phyloP scores from a whole-genome alignment of 1,140 invertebrate species.

The Diachasmimorpha longicaudata region DNA sequence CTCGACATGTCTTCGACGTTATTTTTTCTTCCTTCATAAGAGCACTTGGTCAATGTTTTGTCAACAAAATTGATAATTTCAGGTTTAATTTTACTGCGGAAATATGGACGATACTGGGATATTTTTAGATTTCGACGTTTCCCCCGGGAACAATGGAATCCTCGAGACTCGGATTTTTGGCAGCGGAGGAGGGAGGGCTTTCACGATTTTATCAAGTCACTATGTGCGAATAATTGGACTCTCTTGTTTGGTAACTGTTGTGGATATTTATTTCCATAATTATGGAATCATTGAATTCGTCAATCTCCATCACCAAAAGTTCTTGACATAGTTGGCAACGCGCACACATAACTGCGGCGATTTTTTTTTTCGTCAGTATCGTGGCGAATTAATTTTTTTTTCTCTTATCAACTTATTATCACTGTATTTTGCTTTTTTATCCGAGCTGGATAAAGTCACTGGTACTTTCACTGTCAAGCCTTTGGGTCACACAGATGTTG shows the following conservation, averaged over 20 bases:
- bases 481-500: constrained; percentile 5
- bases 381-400: neutral
- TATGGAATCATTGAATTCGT: neutral
- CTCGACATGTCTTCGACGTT: neutral
- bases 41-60: too few relatives aligned
- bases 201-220: neutral
- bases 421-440: neutral
- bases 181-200: too few relatives aligned
- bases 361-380: neutral
- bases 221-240: too few relatives aligned
- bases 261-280: too few relatives aligned
- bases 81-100: too few relatives aligned
- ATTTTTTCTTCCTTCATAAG: neutral
- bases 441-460: constrained; percentile 11
- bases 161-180: too few relatives aligned
- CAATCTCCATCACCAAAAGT: constrained; percentile 20
- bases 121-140: too few relatives aligned
- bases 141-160: too few relatives aligned
- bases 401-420: neutral
- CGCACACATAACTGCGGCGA: constrained; percentile 30
- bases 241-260: too few relatives aligned
- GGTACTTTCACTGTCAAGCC: constrained; percentile 29
- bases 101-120: too few relatives aligned
- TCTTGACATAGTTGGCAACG: constrained; percentile 31
- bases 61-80: too few relatives aligned